These are phyloP conservation scores for Yponomeuta malinellus DNA, from an alignment of 2,888 invertebrate species.

Conservation along the genomic window DNA sequence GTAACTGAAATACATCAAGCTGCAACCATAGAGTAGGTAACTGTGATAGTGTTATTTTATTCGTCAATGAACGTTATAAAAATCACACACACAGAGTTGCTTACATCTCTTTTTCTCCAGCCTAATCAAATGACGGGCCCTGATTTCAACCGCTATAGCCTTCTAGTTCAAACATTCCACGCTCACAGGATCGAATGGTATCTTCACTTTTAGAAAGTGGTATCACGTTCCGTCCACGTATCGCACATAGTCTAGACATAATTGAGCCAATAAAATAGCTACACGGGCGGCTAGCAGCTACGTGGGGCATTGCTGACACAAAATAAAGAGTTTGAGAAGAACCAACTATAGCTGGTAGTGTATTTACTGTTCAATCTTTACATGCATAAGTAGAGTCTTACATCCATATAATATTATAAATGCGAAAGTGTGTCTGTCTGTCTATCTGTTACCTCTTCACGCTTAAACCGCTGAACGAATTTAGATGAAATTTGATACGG, in stretches of 20 bases:
- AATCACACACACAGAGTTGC: neutral
- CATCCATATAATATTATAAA: too few species aligned
- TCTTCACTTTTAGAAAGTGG: slow-evolving; percentile 5
- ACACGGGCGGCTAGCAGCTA: slow-evolving; percentile 21
- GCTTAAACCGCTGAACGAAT: too few species aligned
- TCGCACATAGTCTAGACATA: slow-evolving; percentile 34
- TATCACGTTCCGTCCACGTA: slow-evolving; percentile 14
- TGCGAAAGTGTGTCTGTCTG: too few species aligned
- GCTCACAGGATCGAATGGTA: neutral
- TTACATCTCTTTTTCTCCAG: neutral
- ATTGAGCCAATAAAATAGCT: slow-evolving; percentile 46
- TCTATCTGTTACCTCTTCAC: too few species aligned
- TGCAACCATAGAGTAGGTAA: too few species aligned
- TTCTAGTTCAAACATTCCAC: neutral
- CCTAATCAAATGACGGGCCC: neutral
- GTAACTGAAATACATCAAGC: too few species aligned
- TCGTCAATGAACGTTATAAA: too few species aligned
- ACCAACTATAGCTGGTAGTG: too few species aligned
- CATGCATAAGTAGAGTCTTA: too few species aligned
- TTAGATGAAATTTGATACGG: too few species aligned
- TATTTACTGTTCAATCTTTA: too few species aligned
- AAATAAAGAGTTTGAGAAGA: neutral
- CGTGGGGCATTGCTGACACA: neutral
- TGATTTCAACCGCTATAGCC: neutral
- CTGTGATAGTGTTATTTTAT: too few species aligned